Evolutionary conservation across 2,113 vertebrate genomes (phyloP), one percentile per base, ranked within the genome.

Genomic region (Motacilla tschutschensis): DNA sequence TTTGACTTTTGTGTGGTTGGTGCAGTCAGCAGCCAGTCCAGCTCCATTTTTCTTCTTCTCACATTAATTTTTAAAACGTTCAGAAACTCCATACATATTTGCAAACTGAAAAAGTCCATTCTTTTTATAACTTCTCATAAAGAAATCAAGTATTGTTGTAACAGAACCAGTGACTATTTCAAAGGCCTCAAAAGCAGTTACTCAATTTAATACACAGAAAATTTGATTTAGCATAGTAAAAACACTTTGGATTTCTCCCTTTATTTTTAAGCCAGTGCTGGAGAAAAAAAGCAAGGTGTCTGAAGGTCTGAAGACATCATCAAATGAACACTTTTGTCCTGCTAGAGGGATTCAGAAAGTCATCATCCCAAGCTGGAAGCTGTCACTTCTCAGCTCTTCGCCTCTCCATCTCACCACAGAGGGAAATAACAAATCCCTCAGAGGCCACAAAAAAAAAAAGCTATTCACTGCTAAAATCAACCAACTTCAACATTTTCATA

Each of bases 231-330:
- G 63, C 3, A 2, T 19, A 62, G 40, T 69, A 51, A 86, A 74
- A 82, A 9, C 2, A 44, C 47, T 54, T 67, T 53, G 43, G 60
- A 79, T 73, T 84, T 84, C 51, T 85, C 47, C 17, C 33, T 22
- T 69, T 40, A 69, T 55, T 86, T 66, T 82, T 64, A 85, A 88
- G 74, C 59, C 80, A 88, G 33, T 8, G 35, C 24, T 46, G 73
- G 36, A 90, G 22, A 63, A 91, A 43, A 84, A 84, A 41, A 91
- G 67, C 44, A 81, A 94, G 74, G 44, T 86, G 40, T 86, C 63
- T 82, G 59, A 83, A 86, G 78, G 40, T 86, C 63, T 82, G 59
- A 83, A 86, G 78, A 47, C 2, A 38, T 10, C 44, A 87, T 70
- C 63, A 90, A 94, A 79, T 58, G 43, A 84, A 72, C 19, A 36